Conservation (phyloP, 2,888 invertebrate species). For the Polymixis flavicincta region DNA sequence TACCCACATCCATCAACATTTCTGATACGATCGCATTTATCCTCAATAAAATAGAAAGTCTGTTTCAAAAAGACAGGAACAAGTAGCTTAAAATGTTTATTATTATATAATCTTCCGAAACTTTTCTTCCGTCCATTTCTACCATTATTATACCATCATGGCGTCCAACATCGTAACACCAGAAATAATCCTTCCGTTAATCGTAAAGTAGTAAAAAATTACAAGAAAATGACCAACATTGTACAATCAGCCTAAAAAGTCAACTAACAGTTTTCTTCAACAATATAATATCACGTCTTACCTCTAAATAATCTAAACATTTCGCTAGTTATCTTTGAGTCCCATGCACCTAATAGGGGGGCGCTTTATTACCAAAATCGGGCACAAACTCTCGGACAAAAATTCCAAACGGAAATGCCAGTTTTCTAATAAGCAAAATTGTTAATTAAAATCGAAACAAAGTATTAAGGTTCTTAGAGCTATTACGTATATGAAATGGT, state of each 20-base stretch:
- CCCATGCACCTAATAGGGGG: too few relatives aligned
- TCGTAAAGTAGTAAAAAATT: conserved; percentile 10
- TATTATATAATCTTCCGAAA: too few relatives aligned
- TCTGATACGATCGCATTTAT: conserved; percentile 20
- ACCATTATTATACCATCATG: neutral
- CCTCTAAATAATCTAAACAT: too few relatives aligned
- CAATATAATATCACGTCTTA: too few relatives aligned
- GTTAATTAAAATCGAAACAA: neutral
- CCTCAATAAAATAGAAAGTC: conserved; percentile 20
- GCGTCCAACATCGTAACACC: neutral
- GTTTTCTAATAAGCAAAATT: neutral
- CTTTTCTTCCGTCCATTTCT: neutral
- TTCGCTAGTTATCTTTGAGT: too few relatives aligned
- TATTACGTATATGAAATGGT: neutral
- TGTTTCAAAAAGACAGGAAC: conserved; percentile 11
- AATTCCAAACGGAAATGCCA: too few relatives aligned
- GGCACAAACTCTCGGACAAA: too few relatives aligned
- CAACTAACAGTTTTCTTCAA: neutral
- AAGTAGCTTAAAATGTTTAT: neutral
- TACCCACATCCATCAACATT: conserved; percentile 36
- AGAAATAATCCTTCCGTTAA: conserved; percentile 12
- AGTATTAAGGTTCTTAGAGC: too few relatives aligned
- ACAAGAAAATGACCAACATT: conserved; percentile 12
- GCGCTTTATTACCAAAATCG: too few relatives aligned
- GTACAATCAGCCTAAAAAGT: neutral